Conservation (phyloP, 2,888 invertebrate genomes). For the Macaria notata region DNA sequence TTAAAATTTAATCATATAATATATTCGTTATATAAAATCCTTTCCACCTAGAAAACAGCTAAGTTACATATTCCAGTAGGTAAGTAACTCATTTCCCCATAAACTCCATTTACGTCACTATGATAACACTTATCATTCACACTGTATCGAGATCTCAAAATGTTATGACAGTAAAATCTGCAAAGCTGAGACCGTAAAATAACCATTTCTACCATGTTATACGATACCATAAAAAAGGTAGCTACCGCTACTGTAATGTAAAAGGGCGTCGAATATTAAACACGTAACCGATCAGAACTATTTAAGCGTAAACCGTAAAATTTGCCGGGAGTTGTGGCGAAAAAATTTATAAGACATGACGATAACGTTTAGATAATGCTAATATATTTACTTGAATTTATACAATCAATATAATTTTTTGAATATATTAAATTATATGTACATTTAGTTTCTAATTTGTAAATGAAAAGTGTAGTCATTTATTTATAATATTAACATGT, state of each 20-base stretch:
- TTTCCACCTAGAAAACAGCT: too few relatives aligned
- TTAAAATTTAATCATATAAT: too few relatives aligned
- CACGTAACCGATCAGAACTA: slow-evolving; percentile 76
- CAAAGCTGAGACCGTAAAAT: slow-evolving; percentile 71
- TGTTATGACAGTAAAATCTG: slow-evolving; percentile 76
- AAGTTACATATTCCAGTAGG: too few relatives aligned
- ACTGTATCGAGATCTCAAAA: slow-evolving; percentile 72
- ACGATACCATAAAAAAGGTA: slow-evolving; percentile 72
- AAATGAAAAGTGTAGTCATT: too few relatives aligned
- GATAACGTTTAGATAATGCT: too few relatives aligned
- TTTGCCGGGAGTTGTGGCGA: slow-evolving; percentile 42
- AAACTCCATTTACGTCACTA: slow-evolving; percentile 48
- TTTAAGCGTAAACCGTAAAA: slow-evolving; percentile 75
- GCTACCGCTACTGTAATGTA: slow-evolving; percentile 64
- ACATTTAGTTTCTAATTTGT: too few relatives aligned
- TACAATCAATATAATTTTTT: too few relatives aligned
- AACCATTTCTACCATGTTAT: slow-evolving; percentile 78
- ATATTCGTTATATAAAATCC: too few relatives aligned
- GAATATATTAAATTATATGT: too few relatives aligned
- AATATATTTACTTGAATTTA: too few relatives aligned
- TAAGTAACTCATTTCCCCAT: slow-evolving; percentile 13
- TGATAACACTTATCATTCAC: slow-evolving; percentile 66
- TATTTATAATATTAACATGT: too few relatives aligned
- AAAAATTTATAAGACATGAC: slow-evolving; percentile 25
- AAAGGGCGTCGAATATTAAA: slow-evolving; percentile 77